phyloP scores from a whole-genome alignment of 2,888 invertebrate species.

The Brachypterus glaber region DNA sequence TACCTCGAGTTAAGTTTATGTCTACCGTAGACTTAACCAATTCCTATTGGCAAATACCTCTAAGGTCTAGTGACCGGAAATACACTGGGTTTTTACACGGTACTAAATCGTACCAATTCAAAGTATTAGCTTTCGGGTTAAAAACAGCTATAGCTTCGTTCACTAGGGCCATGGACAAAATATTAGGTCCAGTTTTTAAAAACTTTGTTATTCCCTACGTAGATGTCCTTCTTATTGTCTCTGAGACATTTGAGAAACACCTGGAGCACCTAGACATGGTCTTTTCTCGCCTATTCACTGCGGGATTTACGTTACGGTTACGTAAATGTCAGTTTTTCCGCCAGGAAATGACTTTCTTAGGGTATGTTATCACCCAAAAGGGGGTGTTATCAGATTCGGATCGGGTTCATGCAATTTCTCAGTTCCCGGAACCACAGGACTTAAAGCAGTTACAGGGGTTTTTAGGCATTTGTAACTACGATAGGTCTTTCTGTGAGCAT shows the following conservation, averaged over 20 bases:
- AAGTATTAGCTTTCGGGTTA: conserved; percentile 17
- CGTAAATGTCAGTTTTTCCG: conserved; percentile 21
- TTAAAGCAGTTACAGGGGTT: conserved; percentile 17
- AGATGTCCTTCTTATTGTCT: conserved; percentile 18
- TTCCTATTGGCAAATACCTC: conserved; percentile 24
- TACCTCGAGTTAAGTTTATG: conserved; percentile 16
- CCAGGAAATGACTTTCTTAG: conserved; percentile 17
- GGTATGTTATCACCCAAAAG: conserved; percentile 17
- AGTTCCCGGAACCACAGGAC: conserved; percentile 16
- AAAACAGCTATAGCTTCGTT: conserved; percentile 16
- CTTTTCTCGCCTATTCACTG: conserved; percentile 9
- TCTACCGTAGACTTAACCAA: conserved; percentile 19
- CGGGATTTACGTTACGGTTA: conserved; percentile 19
- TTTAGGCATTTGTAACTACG: conserved; percentile 18
- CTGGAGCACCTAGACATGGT: conserved; percentile 14
- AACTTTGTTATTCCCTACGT: conserved; percentile 15
- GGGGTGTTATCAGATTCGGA: conserved; percentile 20
- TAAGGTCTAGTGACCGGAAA: conserved; percentile 15
- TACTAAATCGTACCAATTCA: conserved; percentile 18
- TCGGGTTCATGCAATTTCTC: conserved; percentile 16
- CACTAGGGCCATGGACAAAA: conserved; percentile 14
- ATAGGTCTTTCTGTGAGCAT: conserved; percentile 10
- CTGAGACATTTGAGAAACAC: conserved; percentile 16
- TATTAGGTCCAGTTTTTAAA: conserved; percentile 16
- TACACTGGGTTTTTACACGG: conserved; percentile 23